phyloP scores from a whole-genome alignment of 2,888 invertebrate genomes.

The Anagyrus pseudococci region DNA sequence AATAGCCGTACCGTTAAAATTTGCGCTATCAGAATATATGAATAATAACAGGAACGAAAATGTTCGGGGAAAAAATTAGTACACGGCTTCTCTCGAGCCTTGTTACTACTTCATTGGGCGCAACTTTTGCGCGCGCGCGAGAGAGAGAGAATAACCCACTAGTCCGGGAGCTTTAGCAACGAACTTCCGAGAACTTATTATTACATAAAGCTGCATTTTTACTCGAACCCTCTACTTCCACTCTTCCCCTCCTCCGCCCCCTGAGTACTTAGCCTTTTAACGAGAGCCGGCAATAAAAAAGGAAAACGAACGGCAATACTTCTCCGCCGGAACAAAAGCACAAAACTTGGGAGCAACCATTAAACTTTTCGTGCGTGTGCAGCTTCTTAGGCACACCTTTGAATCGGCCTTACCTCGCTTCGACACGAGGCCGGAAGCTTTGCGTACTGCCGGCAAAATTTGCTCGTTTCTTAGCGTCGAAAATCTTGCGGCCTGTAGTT shows the following conservation, averaged over 20 bases:
- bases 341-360: conserved; percentile 3
- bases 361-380: background rate
- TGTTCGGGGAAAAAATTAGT: background rate
- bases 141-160: no score
- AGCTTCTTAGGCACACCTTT: background rate
- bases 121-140: background rate
- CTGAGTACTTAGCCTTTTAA: no score
- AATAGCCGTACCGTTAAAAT: background rate
- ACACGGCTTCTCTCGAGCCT: background rate
- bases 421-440: background rate
- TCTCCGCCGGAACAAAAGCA: conserved; percentile 4
- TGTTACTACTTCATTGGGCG: background rate
- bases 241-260: background rate
- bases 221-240: background rate
- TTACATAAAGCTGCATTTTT: background rate
- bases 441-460: background rate
- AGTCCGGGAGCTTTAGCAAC: background rate
- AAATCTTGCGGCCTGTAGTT: no score
- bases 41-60: background rate
- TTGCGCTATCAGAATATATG: background rate
- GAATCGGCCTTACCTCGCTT: background rate
- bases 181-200: background rate
- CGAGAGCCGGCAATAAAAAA: background rate
- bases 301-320: background rate
- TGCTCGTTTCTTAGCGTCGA: background rate